Evolutionary conservation across 2,888 invertebrate species (phyloP).

Genomic region (Cosmopolites sordidus): DNA sequence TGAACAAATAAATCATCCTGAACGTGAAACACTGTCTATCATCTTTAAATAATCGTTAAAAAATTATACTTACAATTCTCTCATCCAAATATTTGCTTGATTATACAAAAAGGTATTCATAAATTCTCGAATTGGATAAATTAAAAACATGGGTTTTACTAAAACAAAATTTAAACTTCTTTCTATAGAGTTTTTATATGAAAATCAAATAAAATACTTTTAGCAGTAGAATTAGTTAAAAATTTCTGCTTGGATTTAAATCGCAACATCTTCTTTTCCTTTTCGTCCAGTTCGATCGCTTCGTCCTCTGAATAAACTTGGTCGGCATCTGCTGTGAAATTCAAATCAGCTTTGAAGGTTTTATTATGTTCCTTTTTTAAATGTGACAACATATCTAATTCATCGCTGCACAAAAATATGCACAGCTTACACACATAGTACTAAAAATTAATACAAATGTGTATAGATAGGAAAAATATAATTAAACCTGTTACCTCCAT

Average conservation of each 20-base stretch:
- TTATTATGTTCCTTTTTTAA: constrained; percentile 30
- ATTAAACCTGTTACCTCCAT: constrained; percentile 30
- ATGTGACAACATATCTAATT: constrained; percentile 35
- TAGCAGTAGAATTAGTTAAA: background rate
- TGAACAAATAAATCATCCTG: no score
- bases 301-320: constrained; percentile 24
- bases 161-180: constrained; percentile 9
- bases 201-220: constrained; percentile 9
- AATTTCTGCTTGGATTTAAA: no score
- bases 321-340: constrained; percentile 14
- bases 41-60: no score
- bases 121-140: constrained; percentile 9
- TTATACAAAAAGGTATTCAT: constrained; percentile 19
- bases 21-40: no score
- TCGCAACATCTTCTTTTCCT: constrained; percentile 5
- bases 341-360: constrained; percentile 3
- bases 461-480: background rate
- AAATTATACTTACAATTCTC: constrained; percentile 45
- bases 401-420: constrained; percentile 31
- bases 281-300: constrained; percentile 11
- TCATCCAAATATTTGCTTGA: constrained; percentile 37
- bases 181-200: no score
- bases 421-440: constrained; percentile 41
- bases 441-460: constrained; percentile 30
- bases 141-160: constrained; percentile 31